These are phyloP conservation scores for Pelodytes ibericus DNA, from an alignment of 2,797 vertebrate species.

Conservation along the genomic window DNA sequence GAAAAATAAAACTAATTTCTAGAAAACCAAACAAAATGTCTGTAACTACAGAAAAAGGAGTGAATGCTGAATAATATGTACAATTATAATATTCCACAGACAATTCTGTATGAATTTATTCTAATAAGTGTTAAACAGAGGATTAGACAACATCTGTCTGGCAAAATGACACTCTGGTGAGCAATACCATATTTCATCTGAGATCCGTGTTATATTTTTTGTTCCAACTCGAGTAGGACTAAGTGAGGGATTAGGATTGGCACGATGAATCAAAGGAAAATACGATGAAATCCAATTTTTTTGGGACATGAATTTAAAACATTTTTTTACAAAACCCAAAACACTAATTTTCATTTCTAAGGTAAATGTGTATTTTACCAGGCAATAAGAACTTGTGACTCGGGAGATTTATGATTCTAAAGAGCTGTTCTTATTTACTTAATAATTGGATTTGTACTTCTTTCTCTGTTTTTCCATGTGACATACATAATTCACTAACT, in stretches of 20 bases:
- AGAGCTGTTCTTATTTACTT: constrained; percentile 46
- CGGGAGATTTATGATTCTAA: constrained; percentile 26
- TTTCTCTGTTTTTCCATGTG: not conserved
- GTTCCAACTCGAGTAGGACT: constrained; percentile 16
- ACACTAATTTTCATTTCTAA: constrained; percentile 31
- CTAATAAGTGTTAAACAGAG: constrained; percentile 30
- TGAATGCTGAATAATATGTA: not conserved
- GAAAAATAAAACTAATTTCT: constrained; percentile 8
- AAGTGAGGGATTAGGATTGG: constrained; percentile 34
- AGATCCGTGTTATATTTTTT: not conserved
- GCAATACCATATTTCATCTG: constrained; percentile 15
- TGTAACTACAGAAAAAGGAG: not conserved
- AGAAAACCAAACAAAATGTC: constrained; percentile 9
- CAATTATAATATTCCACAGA: constrained; percentile 7
- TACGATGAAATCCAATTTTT: not conserved
- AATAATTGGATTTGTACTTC: not conserved
- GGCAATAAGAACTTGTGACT: constrained; percentile 29
- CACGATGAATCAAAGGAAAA: constrained; percentile 20
- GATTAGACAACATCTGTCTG: constrained; percentile 27
- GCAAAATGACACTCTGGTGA: constrained; percentile 5
- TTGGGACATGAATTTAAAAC: constrained; percentile 30
- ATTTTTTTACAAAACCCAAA: constrained; percentile 18
- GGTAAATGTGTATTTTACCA: constrained; percentile 53
- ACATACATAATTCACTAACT: not conserved
- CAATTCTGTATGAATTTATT: constrained; percentile 12